Conservation (phyloP, 2,113 vertebrate species). For the Lagopus muta region DNA sequence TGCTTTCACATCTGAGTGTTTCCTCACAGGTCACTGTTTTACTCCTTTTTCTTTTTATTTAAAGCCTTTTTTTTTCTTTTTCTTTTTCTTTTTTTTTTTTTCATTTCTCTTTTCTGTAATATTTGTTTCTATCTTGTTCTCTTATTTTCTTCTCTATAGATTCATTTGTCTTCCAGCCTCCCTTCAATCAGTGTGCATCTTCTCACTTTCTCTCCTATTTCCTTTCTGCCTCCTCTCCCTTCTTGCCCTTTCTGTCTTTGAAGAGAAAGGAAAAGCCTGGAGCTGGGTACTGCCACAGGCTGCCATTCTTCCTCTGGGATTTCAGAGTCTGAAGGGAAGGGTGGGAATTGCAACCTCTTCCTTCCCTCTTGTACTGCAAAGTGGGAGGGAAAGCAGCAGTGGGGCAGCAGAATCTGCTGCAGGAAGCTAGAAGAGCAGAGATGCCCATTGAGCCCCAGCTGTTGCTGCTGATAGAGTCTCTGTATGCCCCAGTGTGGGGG, state of each 20-base stretch:
- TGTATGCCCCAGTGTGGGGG: background rate
- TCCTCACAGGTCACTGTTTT: background rate
- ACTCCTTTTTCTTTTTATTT: background rate
- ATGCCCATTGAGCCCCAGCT: fast-evolving
- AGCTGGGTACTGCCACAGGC: fast-evolving
- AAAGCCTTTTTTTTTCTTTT: background rate
- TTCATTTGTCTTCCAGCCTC: background rate
- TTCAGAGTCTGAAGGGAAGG: background rate
- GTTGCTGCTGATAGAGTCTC: background rate
- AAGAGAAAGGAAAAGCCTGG: background rate
- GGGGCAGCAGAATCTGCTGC: background rate
- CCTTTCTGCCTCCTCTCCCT: background rate
- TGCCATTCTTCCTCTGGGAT: background rate
- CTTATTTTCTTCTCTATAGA: background rate
- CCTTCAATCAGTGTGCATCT: background rate
- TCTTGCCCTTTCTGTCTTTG: background rate
- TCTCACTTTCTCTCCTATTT: background rate
- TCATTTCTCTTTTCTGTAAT: background rate
- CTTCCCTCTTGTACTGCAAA: background rate
- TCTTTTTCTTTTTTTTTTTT: fast-evolving
- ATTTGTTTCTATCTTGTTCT: background rate
- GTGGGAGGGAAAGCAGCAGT: background rate
- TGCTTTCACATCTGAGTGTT: background rate
- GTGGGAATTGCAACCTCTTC: background rate
- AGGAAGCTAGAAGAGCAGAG: background rate